Evolutionary conservation across 2,797 vertebrate genomes (phyloP).

Genomic region (Acanthopagrus latus): DNA sequence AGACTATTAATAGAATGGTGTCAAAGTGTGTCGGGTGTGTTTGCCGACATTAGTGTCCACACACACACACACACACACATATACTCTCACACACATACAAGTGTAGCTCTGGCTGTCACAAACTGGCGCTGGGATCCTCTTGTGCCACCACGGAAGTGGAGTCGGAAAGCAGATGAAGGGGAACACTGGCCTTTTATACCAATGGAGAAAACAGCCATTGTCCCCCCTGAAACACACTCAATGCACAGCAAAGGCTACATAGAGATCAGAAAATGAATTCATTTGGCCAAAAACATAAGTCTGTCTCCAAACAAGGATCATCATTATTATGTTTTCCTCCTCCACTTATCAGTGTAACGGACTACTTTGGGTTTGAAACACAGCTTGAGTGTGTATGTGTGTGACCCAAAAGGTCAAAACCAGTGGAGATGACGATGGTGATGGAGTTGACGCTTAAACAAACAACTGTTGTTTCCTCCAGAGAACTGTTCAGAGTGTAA

Average conservation of each 20-base stretch:
- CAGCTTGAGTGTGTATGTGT: constrained; percentile 4
- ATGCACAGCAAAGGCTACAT: constrained; percentile 55
- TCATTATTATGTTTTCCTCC: constrained; percentile 40
- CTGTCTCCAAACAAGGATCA: constrained; percentile 34
- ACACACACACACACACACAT: constrained; percentile 36
- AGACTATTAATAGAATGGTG: constrained; percentile 64
- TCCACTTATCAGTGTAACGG: constrained; percentile 12
- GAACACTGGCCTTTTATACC: constrained; percentile 80
- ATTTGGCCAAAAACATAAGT: constrained; percentile 53
- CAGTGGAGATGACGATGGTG: constrained; percentile 7
- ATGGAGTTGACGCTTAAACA: constrained; percentile 31
- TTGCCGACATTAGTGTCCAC: constrained; percentile 30
- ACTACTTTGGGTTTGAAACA: constrained; percentile 37
- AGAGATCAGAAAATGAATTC: constrained; percentile 63
- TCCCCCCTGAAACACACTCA: constrained; percentile 63
- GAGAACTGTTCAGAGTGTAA: constrained; percentile 23
- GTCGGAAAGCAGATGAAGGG: constrained; percentile 77
- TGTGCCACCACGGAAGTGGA: constrained; percentile 81
- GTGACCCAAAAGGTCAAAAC: constrained; percentile 39
- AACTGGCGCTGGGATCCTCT: constrained; percentile 75
- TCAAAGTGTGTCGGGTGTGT: constrained; percentile 53
- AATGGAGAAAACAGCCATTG: constrained; percentile 78
- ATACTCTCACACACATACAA: constrained; percentile 38
- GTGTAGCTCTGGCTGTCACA: constrained; percentile 77
- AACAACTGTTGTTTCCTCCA: constrained; percentile 21